Conservation (phyloP, 2,113 vertebrate genomes). For the Thalassoma bifasciatum region DNA sequence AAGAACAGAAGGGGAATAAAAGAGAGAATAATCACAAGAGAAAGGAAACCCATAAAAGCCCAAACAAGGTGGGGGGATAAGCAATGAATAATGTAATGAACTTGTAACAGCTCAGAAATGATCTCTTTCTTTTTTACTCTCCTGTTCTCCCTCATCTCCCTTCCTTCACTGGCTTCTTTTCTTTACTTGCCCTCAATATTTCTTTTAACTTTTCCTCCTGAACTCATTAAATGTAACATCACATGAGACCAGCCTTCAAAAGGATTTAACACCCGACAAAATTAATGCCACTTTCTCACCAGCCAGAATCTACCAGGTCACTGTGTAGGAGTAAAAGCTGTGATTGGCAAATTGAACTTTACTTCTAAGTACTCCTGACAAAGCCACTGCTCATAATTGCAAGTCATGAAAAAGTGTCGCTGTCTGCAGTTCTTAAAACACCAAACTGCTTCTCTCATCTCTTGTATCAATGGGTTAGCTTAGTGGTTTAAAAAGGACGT, state of each 20-base stretch:
- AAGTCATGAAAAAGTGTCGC: constrained; percentile 29
- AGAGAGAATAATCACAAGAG: constrained; percentile 50
- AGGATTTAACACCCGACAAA: constrained; percentile 42
- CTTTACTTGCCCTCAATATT: constrained; percentile 19
- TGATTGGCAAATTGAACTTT: constrained; percentile 59
- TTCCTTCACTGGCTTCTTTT: constrained; percentile 27
- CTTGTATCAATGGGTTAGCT: background rate
- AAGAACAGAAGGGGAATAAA: constrained; percentile 53
- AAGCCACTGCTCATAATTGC: constrained; percentile 57
- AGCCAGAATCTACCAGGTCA: constrained; percentile 40
- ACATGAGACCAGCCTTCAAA: constrained; percentile 54
- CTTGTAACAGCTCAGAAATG: constrained; percentile 60
- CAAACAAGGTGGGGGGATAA: constrained; percentile 50
- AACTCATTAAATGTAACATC: constrained; percentile 60
- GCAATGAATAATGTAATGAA: constrained; percentile 71
- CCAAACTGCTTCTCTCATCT: constrained; percentile 28
- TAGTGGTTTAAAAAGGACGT: constrained; percentile 33
- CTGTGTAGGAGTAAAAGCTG: constrained; percentile 33
- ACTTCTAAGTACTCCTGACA: constrained; percentile 56
- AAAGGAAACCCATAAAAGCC: constrained; percentile 58
- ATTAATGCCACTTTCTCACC: constrained; percentile 39
- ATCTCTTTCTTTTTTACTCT: constrained; percentile 43
- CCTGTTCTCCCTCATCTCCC: constrained; percentile 37
- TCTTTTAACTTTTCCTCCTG: constrained; percentile 32
- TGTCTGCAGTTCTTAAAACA: constrained; percentile 45